Evolutionary conservation across 2,797 vertebrate species (phyloP).

Genomic region (Acanthurus leucopareius): DNA sequence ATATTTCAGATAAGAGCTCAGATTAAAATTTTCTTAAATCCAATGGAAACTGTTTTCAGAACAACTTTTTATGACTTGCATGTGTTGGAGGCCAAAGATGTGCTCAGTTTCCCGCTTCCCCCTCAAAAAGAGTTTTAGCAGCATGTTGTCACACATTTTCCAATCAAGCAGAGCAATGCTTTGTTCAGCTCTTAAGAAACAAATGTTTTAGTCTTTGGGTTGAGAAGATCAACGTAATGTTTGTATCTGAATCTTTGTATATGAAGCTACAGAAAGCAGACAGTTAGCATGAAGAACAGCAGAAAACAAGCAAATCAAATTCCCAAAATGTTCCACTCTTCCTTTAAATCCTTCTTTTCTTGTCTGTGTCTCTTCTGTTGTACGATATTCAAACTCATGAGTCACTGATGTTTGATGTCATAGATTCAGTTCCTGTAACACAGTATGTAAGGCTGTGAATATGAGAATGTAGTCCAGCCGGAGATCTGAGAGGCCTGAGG

Average conservation of each 20-base stretch:
- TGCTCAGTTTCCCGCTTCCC: too few species aligned
- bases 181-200: too few species aligned
- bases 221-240: not conserved
- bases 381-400: not conserved
- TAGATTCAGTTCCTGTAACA: not conserved
- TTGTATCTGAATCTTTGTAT: too few species aligned
- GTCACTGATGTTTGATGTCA: not conserved
- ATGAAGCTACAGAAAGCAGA: not conserved
- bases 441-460: not conserved
- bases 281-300: not conserved
- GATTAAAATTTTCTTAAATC: too few species aligned
- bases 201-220: not conserved
- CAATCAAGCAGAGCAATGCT: too few species aligned
- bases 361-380: not conserved
- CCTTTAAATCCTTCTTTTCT: not conserved
- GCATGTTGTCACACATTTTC: not conserved
- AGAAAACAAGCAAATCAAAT: not conserved
- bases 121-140: too few species aligned
- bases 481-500: not conserved
- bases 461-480: not conserved
- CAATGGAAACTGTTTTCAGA: too few species aligned
- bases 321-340: not conserved
- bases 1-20: too few species aligned
- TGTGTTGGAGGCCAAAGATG: too few species aligned
- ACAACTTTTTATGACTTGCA: too few species aligned